Conservation (phyloP, 2,888 invertebrate species). For the Spodoptera littoralis region DNA sequence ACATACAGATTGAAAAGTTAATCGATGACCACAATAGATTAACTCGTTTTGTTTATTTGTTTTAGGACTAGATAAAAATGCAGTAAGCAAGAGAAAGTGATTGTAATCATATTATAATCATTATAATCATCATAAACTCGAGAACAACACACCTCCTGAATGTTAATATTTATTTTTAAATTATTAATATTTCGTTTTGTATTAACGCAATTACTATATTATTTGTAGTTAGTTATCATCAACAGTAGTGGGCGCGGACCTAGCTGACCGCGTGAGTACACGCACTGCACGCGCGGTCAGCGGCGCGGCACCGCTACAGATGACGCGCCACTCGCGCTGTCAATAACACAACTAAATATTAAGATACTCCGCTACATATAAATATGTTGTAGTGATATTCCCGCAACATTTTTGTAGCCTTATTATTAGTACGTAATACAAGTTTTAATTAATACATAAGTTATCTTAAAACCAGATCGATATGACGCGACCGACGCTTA, state of each 20-base stretch:
- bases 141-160: no score
- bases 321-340: slow-evolving; percentile 23
- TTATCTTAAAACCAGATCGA: not conserved
- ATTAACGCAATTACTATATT: no score
- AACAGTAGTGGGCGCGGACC: slow-evolving; percentile 12
- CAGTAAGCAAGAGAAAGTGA: no score
- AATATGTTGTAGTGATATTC: no score
- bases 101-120: no score
- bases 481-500: slow-evolving; percentile 7
- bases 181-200: not conserved
- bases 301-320: slow-evolving; percentile 33
- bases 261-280: slow-evolving; percentile 16
- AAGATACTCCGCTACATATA: no score
- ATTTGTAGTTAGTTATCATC: no score
- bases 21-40: slow-evolving; percentile 1
- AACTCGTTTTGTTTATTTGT: not conserved
- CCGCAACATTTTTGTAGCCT: no score
- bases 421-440: no score
- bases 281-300: not conserved
- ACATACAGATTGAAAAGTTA: slow-evolving; percentile 2
- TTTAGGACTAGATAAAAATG: not conserved
- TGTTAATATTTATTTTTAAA: no score
- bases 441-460: no score
- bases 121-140: no score
- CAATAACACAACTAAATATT: not conserved